Base-by-base conservation (phyloP, 1,140 invertebrate species). In the Galleria mellonella region DNA sequence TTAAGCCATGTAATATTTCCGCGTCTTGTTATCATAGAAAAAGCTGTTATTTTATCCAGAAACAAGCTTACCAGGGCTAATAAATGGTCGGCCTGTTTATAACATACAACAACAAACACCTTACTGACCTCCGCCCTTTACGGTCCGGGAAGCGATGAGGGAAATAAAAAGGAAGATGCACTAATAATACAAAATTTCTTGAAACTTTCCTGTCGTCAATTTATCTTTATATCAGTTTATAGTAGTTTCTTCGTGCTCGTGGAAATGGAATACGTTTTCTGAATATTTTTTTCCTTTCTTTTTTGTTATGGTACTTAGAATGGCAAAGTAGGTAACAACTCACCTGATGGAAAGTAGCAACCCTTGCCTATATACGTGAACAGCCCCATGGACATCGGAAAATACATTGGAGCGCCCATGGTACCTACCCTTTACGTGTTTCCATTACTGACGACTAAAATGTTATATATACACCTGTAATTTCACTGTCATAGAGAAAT, bases 41-140 rank as follows among this genome's bases (percentile, higher is more conserved):
- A 48, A 30, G 17, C 31, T 12, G 9, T 32, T 36, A 36, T 14
- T 14, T 43, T 43, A 10, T 17, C 27, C 33, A 10, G 23, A 14
- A 23, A 17, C 30, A 28, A 15, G 13, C 28, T 10, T 27, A 10
- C 17, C 17, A 23, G 23, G 33, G 9, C 36, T 29, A 43, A 38
- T 33, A 50, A 43, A 43, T 39, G 41, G 41, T 7, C 33, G 23
- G 11, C 33, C 30, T 43, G 41, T 43, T 49, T 43, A 49, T 49
- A 50, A 43, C 10, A 42, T 38, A n/a, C n/a, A n/a, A n/a, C n/a
- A n/a, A n/a, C n/a, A n/a, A 48, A 47, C 37, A 49, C 31, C 29
- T 15, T 36, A 31, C 31, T 17, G 45, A 50, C 47, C 47, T 43
- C 28, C 43, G 41, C 47, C 47, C 42, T 50, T 50, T 43, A 23